phyloP scores from a whole-genome alignment of 2,797 vertebrate genomes.

The Amniataba percoides region DNA sequence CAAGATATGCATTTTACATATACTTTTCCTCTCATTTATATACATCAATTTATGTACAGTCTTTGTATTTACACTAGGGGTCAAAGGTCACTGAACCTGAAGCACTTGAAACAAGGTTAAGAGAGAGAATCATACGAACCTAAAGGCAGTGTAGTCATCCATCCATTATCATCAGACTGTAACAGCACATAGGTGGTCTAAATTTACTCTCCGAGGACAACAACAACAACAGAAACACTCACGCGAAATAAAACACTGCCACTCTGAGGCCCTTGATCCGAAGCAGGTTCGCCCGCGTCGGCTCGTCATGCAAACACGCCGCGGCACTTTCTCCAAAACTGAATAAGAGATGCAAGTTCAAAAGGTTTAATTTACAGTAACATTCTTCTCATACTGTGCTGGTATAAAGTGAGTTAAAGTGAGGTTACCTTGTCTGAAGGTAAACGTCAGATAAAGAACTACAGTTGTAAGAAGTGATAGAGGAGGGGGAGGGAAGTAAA shows the following conservation, averaged over 20 bases:
- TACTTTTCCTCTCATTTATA: conserved; percentile 84
- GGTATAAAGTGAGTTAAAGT: conserved; percentile 77
- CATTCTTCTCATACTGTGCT: conserved; percentile 84
- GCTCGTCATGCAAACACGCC: conserved; percentile 74
- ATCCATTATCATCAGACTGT: conserved; percentile 58
- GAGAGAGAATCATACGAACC: conserved; percentile 73
- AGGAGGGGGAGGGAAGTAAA: conserved; percentile 43
- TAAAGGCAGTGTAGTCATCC: conserved; percentile 81
- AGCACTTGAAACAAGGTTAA: conserved; percentile 82
- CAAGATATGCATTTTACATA: conserved; percentile 86
- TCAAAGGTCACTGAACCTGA: conserved; percentile 82
- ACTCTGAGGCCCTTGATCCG: conserved; percentile 57
- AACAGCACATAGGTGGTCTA: conserved; percentile 50
- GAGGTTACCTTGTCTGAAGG: conserved; percentile 54
- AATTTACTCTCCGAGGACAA: conserved; percentile 44
- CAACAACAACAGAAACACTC: conserved; percentile 49
- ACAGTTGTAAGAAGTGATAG: conserved; percentile 35
- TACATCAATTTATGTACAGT: conserved; percentile 86
- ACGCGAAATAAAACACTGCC: conserved; percentile 67
- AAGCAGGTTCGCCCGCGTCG: conserved; percentile 56
- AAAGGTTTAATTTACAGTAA: conserved; percentile 68
- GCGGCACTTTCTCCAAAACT: conserved; percentile 60
- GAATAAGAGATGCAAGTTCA: conserved; percentile 60
- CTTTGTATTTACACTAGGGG: conserved; percentile 85
- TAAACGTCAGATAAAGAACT: conserved; percentile 50